Percentiles rank a stretch among this genome's conserved stretches.
These are phyloP conservation scores for Acleris laterana DNA, from an alignment of 2,888 invertebrate species.

Conservation along the genomic window DNA sequence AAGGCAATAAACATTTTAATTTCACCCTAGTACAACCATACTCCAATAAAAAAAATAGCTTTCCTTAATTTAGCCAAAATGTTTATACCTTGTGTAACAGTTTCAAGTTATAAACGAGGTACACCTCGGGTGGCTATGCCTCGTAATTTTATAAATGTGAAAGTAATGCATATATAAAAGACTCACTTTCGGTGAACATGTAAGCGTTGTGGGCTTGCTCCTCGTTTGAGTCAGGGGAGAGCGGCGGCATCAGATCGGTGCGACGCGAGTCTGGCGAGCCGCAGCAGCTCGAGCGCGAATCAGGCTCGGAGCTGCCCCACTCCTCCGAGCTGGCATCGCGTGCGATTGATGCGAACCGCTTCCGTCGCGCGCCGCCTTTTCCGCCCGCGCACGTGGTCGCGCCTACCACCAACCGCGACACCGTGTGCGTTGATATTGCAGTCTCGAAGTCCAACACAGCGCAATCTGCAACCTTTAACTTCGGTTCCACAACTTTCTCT, in stretches of 20 bases:
- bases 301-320: slow-evolving; percentile 68
- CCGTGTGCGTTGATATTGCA: slow-evolving; percentile 73
- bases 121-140: too few species aligned
- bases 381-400: slow-evolving; percentile 40
- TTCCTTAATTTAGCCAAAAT: too few species aligned
- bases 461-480: slow-evolving; percentile 42
- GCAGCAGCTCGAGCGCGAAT: slow-evolving; percentile 72
- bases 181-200: slow-evolving; percentile 73
- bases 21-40: too few species aligned
- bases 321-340: slow-evolving; percentile 69
- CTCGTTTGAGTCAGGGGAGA: slow-evolving; percentile 64
- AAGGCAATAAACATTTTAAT: too few species aligned
- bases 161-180: neutral
- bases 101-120: too few species aligned
- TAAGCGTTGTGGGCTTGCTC: slow-evolving; percentile 64
- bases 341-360: slow-evolving; percentile 53
- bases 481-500: slow-evolving; percentile 39
- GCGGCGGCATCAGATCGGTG: slow-evolving; percentile 31
- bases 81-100: too few species aligned
- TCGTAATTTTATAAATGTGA: too few species aligned
- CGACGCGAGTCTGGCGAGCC: slow-evolving; percentile 66
- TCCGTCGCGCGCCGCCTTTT: slow-evolving; percentile 47
- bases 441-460: slow-evolving; percentile 66
- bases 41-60: too few species aligned
- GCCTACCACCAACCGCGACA: slow-evolving; percentile 59